These are phyloP conservation scores for Phortica magna DNA, from an alignment of 2,888 invertebrate genomes.

Conservation along the genomic window DNA sequence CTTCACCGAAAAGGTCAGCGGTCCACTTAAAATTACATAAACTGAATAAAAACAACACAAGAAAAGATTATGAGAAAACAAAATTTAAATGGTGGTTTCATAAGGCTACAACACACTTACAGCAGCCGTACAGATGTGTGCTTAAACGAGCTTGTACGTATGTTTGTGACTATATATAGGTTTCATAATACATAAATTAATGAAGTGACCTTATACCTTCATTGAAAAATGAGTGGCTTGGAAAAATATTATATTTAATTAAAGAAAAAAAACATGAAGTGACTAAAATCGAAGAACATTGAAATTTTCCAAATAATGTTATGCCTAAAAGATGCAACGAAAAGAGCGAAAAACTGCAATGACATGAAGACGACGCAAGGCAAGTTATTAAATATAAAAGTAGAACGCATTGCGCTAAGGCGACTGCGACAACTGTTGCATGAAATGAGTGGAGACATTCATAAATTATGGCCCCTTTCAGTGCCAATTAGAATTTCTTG, in stretches of 20 bases:
- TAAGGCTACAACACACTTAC: too few relatives aligned
- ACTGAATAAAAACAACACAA: constrained; percentile 7
- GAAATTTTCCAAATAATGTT: neutral
- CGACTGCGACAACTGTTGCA: constrained; percentile 12
- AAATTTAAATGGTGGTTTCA: constrained; percentile 8
- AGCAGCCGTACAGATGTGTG: too few relatives aligned
- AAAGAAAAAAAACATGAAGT: neutral
- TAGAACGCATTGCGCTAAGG: neutral
- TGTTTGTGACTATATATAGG: neutral
- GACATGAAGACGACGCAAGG: neutral
- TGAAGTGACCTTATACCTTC: too few relatives aligned
- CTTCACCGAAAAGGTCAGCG: constrained; percentile 10
- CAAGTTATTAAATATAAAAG: neutral
- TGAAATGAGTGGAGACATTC: constrained; percentile 43
- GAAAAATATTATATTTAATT: neutral
- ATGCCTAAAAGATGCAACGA: constrained; percentile 23
- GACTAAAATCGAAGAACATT: neutral
- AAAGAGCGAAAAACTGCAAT: neutral
- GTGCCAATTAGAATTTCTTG: constrained; percentile 69
- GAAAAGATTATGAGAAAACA: neutral
- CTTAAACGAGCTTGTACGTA: neutral
- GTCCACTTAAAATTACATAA: neutral
- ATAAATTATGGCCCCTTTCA: constrained; percentile 68
- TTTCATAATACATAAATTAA: neutral
- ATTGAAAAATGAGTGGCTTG: too few relatives aligned